Evolutionary conservation across 2,113 vertebrate genomes (phyloP).

Genomic region (Cyprinodon variegatus): DNA sequence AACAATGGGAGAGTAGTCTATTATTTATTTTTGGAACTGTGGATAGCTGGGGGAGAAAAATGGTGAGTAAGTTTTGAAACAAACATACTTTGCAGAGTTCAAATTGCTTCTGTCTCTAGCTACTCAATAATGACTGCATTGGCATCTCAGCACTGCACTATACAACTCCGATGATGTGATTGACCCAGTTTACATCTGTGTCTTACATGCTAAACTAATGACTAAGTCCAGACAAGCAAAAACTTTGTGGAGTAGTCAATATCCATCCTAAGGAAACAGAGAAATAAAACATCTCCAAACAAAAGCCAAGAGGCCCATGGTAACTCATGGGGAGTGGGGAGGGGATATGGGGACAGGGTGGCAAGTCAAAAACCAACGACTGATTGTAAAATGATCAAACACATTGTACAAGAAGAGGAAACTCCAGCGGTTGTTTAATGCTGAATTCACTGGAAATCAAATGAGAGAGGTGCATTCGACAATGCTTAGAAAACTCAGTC

Average conservation of each 20-base stretch:
- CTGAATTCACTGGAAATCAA: no score
- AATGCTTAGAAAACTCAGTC: no score
- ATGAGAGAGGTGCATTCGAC: no score
- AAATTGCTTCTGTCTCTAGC: background rate
- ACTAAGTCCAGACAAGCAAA: background rate
- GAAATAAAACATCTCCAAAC: background rate
- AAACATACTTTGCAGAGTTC: background rate
- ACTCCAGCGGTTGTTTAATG: no score
- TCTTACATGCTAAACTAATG: background rate
- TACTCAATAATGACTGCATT: constrained; percentile 1
- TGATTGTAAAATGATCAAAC: no score
- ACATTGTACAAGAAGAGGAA: no score
- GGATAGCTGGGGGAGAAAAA: constrained; percentile 5
- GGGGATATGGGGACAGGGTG: no score
- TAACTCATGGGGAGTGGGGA: background rate
- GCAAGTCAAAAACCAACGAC: no score
- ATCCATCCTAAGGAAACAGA: background rate
- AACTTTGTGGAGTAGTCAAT: constrained; percentile 5
- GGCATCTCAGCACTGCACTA: background rate
- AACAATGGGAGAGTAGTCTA: constrained; percentile 13
- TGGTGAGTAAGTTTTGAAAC: background rate
- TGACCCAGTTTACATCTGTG: constrained; percentile 1
- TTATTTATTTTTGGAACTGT: constrained; percentile 8
- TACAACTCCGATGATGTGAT: background rate
- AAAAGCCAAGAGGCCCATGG: background rate